Evolutionary conservation across 2,888 invertebrate species (phyloP), one percentile per base, ranked within the genome.

Genomic region (Metacarcinus magister): DNA sequence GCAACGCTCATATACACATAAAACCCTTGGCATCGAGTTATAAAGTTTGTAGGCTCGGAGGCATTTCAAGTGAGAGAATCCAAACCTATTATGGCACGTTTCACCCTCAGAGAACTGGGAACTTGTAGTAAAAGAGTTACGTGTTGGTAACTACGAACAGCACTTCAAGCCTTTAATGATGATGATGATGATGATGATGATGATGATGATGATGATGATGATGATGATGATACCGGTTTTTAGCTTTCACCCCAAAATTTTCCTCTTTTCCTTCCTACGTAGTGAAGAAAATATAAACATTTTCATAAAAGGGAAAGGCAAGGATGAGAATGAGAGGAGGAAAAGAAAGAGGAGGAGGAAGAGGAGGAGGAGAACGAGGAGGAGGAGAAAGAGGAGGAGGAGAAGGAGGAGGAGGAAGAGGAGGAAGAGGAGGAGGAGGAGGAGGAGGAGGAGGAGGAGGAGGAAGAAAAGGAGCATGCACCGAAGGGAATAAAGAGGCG

Each of bases 371-470:
- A 60, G 19, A 19, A 60, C 2, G 48, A 92, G 28, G 28, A 93
- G 60, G 7, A 60, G 60, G 48, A 48, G 48, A 13, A 60, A 19
- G 60, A 60, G 19, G 60, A 60, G 19, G 60, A 60, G 19, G 60
- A 60, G 60, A 2, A 16, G 60, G 60, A 60, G 19, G 60, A 60
- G 28, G 54, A 93, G 60, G 60, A 60, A 19, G 60, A 60, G 60
- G 60, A 60, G 60, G 60, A 60, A 19, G 60, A 60, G 60, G 60
- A 60, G 60, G 60, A 60, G 60, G 60, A 60, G 60, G 60, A 60
- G 60, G 60, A 60, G 67, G 93, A 67, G 67, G 32, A 92, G 54
- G 92, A 92, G 46, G 92, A 92, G 28, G 48, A 54, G 92, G 39
- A 92, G 48, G 54, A 54, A 32, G 28, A 92, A n/a, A 60, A 92